These are phyloP conservation scores for Ptychobarbus kaznakovi DNA, from an alignment of 2,797 vertebrate species.

Conservation along the genomic window DNA sequence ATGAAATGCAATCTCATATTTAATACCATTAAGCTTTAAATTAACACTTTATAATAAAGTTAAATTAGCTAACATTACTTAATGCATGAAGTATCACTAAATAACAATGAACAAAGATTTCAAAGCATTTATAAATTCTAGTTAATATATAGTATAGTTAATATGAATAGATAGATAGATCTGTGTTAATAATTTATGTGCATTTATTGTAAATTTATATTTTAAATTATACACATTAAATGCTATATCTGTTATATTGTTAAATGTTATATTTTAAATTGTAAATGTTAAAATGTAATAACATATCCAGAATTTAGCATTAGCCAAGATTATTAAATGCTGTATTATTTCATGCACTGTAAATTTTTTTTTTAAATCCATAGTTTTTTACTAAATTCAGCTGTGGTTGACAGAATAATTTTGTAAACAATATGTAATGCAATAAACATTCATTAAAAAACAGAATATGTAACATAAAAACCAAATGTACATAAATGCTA, in stretches of 20 bases:
- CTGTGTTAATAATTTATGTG: background rate
- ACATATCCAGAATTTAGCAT: background rate
- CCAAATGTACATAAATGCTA: background rate
- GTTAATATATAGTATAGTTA: background rate
- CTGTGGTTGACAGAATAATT: background rate
- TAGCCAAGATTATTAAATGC: background rate
- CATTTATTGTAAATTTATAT: no score
- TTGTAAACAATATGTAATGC: background rate
- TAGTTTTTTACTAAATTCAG: background rate
- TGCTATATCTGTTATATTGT: background rate
- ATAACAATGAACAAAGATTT: background rate
- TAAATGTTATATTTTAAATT: no score
- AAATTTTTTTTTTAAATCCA: no score
- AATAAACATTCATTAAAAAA: background rate
- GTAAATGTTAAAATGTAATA: background rate
- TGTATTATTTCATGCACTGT: background rate
- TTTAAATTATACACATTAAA: background rate
- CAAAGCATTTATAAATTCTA: background rate
- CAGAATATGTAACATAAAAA: background rate
- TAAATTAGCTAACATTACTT: background rate
- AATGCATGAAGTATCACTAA: background rate
- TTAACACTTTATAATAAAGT: background rate
- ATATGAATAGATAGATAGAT: background rate
- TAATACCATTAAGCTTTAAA: background rate
- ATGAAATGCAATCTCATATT: background rate